A percentile compares a stretch with the other conserved stretches of the same genome.
phyloP scores from a whole-genome alignment of 2,888 invertebrate genomes.

The Erebia aethiops region DNA sequence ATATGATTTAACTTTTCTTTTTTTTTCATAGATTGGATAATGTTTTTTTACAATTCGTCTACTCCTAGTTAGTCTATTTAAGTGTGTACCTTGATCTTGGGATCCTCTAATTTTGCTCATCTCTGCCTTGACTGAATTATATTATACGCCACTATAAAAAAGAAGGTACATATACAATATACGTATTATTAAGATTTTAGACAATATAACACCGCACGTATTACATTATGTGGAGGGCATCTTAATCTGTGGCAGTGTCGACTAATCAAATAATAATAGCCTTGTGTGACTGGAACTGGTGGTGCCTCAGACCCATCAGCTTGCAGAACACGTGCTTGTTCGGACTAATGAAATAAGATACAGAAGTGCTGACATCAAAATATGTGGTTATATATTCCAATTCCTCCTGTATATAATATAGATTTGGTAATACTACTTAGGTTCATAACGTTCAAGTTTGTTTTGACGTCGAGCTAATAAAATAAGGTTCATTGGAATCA shows the following conservation, averaged over 20 bases:
- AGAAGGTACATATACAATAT: neutral
- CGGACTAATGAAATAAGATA: conserved; percentile 35
- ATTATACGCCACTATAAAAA: neutral
- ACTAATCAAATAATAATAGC: conserved; percentile 44
- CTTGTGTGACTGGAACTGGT: conserved; percentile 29
- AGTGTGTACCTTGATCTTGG: no score
- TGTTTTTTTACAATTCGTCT: no score
- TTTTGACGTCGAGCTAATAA: no score
- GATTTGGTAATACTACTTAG: no score
- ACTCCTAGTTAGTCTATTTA: no score
- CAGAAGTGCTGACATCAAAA: conserved; percentile 17
- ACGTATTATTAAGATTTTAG: neutral
- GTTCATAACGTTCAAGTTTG: no score
- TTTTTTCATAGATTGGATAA: no score
- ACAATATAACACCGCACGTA: neutral
- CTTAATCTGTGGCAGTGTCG: conserved; percentile 35
- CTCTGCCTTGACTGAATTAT: neutral
- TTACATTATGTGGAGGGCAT: conserved; percentile 29
- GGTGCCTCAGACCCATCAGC: conserved; percentile 45
- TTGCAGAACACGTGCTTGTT: conserved; percentile 56
- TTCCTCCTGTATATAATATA: neutral
- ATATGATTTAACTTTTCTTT: no score
- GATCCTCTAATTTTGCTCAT: no score
- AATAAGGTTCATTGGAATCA: no score
- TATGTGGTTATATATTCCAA: conserved; percentile 12